Conservation (phyloP, 2,113 vertebrate genomes). For the Ictalurus punctatus region DNA sequence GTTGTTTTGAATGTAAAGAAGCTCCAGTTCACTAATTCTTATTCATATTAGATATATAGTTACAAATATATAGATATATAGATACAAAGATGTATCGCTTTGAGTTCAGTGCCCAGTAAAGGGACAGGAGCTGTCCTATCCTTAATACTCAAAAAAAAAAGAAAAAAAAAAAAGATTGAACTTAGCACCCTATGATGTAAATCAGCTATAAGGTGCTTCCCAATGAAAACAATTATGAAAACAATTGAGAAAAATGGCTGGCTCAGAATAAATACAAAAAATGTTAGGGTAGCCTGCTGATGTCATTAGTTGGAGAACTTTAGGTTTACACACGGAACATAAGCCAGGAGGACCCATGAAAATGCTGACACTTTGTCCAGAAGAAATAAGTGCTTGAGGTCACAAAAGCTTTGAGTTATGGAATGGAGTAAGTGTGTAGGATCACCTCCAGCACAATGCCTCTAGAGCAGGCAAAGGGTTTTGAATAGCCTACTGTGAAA, state of each 20-base stretch:
- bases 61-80: too few relatives aligned
- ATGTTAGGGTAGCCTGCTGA: neutral
- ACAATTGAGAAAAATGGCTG: neutral
- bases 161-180: neutral
- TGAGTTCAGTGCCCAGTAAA: neutral
- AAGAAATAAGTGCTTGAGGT: neutral
- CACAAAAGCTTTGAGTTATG: too few relatives aligned
- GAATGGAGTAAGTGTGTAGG: too few relatives aligned
- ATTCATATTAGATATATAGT: neutral
- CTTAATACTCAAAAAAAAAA: neutral
- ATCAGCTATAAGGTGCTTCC: neutral
- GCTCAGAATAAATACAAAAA: neutral
- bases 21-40: neutral
- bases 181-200: neutral
- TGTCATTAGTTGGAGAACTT: neutral
- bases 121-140: neutral
- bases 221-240: neutral
- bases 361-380: neutral
- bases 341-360: neutral
- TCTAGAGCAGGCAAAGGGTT: neutral
- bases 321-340: neutral
- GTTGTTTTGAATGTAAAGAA: neutral
- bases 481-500: neutral
- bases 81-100: neutral
- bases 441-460: neutral